Percentiles rank a stretch among this genome's conserved stretches.
phyloP scores from a whole-genome alignment of 1,140 invertebrate species.

The Proales similis region DNA sequence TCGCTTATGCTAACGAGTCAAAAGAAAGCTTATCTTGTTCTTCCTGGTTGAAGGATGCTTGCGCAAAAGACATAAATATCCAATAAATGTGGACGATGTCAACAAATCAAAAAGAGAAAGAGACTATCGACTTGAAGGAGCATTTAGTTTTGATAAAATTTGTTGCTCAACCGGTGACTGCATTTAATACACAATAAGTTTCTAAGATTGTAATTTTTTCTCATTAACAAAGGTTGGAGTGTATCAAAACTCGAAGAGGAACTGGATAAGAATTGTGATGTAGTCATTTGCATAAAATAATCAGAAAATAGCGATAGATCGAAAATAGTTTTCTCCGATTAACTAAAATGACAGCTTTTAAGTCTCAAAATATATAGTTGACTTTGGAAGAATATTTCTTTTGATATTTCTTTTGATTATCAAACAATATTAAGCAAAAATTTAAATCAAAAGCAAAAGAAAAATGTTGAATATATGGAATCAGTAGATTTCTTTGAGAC shows the following conservation, averaged over 20 bases:
- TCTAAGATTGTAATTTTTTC: no score
- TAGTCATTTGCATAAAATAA: constrained; percentile 30
- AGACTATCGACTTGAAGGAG: neutral
- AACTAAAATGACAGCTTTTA: no score
- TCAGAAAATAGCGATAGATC: no score
- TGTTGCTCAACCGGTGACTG: neutral
- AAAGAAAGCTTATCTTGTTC: constrained; percentile 79
- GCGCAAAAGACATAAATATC: constrained; percentile 68
- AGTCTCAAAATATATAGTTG: no score
- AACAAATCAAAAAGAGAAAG: constrained; percentile 38
- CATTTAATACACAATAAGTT: constrained; percentile 30
- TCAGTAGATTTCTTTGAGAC: no score
- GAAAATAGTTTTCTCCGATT: no score
- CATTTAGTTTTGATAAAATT: neutral
- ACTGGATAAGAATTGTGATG: constrained; percentile 18
- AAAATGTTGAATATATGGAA: no score
- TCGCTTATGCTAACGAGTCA: constrained; percentile 63
- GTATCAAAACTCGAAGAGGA: constrained; percentile 22
- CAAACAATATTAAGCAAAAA: no score
- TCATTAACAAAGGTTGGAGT: no score
- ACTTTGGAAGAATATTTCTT: no score
- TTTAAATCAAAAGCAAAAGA: no score
- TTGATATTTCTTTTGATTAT: no score
- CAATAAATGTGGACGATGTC: constrained; percentile 42
- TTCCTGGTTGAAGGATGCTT: constrained; percentile 77